These are phyloP conservation scores for Magallana gigas DNA, from an alignment of 1,140 invertebrate species.

Conservation along the genomic window DNA sequence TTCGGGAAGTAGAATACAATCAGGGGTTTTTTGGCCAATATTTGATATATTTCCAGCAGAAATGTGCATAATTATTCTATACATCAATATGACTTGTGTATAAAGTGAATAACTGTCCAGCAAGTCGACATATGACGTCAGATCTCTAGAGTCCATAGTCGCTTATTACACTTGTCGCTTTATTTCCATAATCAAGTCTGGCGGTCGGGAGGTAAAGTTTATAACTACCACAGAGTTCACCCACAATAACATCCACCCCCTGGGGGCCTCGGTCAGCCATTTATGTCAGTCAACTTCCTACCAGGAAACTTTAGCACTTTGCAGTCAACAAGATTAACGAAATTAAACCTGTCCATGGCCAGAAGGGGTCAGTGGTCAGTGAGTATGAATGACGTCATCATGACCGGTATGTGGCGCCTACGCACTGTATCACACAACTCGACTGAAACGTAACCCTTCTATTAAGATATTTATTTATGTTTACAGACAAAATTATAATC, in stretches of 20 bases:
- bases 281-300: background rate
- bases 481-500: background rate
- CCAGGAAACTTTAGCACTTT: constrained; percentile 13
- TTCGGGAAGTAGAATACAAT: too few species aligned
- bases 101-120: too few species aligned
- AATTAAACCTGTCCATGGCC: background rate
- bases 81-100: too few species aligned
- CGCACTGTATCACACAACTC: too few species aligned
- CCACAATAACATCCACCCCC: background rate
- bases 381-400: background rate
- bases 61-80: too few species aligned
- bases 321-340: constrained; percentile 25
- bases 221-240: constrained; percentile 10
- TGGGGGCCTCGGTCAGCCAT: background rate
- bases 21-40: too few species aligned
- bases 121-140: too few species aligned
- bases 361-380: background rate
- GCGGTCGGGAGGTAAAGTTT: background rate
- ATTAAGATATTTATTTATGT: background rate
- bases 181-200: constrained; percentile 28
- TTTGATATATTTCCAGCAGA: too few species aligned
- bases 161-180: background rate
- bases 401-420: background rate
- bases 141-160: too few species aligned
- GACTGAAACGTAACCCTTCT: too few species aligned